phyloP scores from a whole-genome alignment of 2,888 invertebrate species.

The Aethes cnicana region DNA sequence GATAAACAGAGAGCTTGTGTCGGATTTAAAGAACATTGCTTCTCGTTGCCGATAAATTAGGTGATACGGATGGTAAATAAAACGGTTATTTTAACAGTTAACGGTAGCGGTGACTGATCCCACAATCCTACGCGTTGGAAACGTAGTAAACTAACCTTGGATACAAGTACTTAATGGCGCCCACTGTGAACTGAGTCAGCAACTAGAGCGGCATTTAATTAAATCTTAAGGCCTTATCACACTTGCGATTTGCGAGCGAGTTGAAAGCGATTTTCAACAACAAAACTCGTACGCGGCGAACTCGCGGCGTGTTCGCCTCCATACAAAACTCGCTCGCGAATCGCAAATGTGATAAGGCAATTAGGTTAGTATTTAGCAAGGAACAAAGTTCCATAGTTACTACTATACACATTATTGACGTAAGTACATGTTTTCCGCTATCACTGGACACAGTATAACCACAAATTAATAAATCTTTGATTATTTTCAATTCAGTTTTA shows the following conservation, averaged over 20 bases:
- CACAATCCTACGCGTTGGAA: conserved; percentile 23
- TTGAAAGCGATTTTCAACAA: too few relatives aligned
- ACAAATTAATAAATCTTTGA: too few relatives aligned
- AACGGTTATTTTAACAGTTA: conserved; percentile 33
- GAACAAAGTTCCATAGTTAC: too few relatives aligned
- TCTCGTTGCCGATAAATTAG: conserved; percentile 24
- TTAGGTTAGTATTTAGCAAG: too few relatives aligned
- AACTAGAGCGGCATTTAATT: conserved; percentile 44
- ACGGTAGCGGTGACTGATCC: conserved; percentile 29
- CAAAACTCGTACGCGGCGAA: too few relatives aligned
- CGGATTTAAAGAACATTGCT: conserved; percentile 17
- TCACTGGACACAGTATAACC: too few relatives aligned
- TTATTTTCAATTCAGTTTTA: too few relatives aligned
- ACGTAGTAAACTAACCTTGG: conserved; percentile 51
- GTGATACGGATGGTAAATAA: conserved; percentile 20
- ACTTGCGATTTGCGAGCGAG: neutral
- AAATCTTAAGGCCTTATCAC: conserved; percentile 26
- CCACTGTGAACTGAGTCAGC: conserved; percentile 45
- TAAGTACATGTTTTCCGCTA: too few relatives aligned
- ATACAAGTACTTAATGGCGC: conserved; percentile 39
- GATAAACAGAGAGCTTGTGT: conserved; percentile 18
- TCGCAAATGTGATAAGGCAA: too few relatives aligned
- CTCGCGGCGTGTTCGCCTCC: too few relatives aligned
- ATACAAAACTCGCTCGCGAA: too few relatives aligned
- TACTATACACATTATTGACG: too few relatives aligned